Evolutionary conservation across 2,797 vertebrate species (phyloP), one percentile per base, ranked within the genome.

Genomic region (Etheostoma perlongum): DNA sequence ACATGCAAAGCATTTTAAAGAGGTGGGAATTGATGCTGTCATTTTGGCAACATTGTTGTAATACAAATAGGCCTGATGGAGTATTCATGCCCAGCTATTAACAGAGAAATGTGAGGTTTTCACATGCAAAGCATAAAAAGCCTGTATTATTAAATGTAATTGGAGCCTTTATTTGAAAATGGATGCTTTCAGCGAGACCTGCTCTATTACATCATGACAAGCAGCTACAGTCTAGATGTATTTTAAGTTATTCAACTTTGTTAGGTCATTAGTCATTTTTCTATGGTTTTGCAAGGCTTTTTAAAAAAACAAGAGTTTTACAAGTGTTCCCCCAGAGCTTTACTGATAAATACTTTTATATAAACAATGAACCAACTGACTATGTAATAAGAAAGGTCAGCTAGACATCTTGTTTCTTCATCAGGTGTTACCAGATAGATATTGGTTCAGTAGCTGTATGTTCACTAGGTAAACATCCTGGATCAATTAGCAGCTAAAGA

Each of bases 41-140:
- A 83, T 86, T 81, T 85, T 68, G 36, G 70, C 49, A 65, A 68
- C 78, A 81, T 85, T 89, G 84, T 86, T 77, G 59, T 48, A 42
- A 52, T 63, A 84, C 59, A 84, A 88, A 84, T 81, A 74, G 66
- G 68, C 61, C 75, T 85, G 62, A 85, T 82, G 61, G 68, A 74
- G 78, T 52, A 86, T 89, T 83, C 66, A 82, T 67, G 46, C 23
- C 40, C 49, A 12, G 67, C 66, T 76, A 69, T 81, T 75, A 51
- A 25, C 1, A 4, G 23, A 48, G 6, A 80, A 54, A 49, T 77
- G 27, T 67, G 27, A 67, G 60, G 27, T 64, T 80, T 78, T 30
- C 63, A 76, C 64, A 79, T 55, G 33, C 11, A 52, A 51, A 57
- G 25, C 12, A 36, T 30, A 54, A 72, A 67, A 51, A 18, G 40